phyloP scores from a whole-genome alignment of 2,888 invertebrate species.

The Epistrophella euchroma region DNA sequence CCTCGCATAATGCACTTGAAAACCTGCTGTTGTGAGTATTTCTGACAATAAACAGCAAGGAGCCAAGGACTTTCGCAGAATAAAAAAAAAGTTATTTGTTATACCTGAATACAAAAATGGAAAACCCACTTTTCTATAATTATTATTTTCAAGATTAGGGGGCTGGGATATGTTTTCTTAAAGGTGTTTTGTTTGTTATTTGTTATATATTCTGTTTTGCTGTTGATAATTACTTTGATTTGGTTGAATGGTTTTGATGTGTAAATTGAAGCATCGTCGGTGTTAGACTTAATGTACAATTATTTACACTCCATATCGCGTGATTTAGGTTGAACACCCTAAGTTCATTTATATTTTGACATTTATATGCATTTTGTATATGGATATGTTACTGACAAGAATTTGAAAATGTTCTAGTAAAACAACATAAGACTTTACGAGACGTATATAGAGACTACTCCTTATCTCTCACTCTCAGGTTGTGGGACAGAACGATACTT shows the following conservation, averaged over 20 bases:
- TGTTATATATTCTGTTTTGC: slow-evolving; percentile 12
- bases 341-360: no score
- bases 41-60: slow-evolving; percentile 33
- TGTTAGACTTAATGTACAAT: slow-evolving; percentile 36
- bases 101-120: background rate
- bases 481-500: no score
- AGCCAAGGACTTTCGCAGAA: slow-evolving; percentile 25
- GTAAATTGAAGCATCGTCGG: slow-evolving; percentile 14
- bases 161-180: slow-evolving; percentile 21
- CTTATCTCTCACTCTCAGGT: no score
- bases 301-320: slow-evolving; percentile 16
- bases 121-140: slow-evolving; percentile 31
- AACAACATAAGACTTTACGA: no score
- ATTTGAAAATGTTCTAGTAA: no score
- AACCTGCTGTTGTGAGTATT: background rate
- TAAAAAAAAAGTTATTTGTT: slow-evolving; percentile 21
- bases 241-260: slow-evolving; percentile 42
- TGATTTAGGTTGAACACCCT: background rate
- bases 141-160: slow-evolving; percentile 23
- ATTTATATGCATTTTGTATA: no score
- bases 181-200: slow-evolving; percentile 33
- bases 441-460: no score
- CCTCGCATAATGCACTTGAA: slow-evolving; percentile 24
- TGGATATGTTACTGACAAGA: no score
- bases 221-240: slow-evolving; percentile 53